phyloP scores from a whole-genome alignment of 2,797 vertebrate genomes.

The Morus bassanus region DNA sequence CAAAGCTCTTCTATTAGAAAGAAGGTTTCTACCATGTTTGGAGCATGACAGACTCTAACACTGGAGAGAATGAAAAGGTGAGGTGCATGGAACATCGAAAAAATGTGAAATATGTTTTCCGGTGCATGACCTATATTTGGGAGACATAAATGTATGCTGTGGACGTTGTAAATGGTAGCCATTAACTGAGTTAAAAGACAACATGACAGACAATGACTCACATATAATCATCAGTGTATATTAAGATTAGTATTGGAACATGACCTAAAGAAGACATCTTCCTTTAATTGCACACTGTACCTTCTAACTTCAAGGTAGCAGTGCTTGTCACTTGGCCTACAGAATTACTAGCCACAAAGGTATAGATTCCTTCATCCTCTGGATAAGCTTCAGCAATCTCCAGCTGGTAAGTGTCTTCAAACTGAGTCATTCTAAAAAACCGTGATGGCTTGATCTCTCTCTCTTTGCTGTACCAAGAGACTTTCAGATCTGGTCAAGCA shows the following conservation, averaged over 20 bases:
- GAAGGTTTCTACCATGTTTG: background rate
- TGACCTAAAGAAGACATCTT: background rate
- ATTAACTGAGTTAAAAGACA: slow-evolving; percentile 68
- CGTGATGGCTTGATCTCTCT: slow-evolving; percentile 95
- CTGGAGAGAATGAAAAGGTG: slow-evolving; percentile 1
- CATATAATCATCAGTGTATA: slow-evolving; percentile 2
- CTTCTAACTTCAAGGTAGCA: slow-evolving; percentile 86
- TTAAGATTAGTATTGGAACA: slow-evolving; percentile 31
- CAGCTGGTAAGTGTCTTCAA: slow-evolving; percentile 93
- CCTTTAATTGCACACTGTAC: slow-evolving; percentile 70
- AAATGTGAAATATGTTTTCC: background rate
- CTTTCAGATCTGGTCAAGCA: slow-evolving; percentile 84
- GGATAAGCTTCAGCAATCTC: slow-evolving; percentile 92
- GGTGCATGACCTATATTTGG: background rate
- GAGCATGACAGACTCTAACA: background rate
- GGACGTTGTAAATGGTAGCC: background rate
- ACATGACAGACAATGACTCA: slow-evolving; percentile 1
- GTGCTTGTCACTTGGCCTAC: slow-evolving; percentile 90
- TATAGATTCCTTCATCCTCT: slow-evolving; percentile 92
- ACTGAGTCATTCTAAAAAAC: slow-evolving; percentile 95
- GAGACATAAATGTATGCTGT: background rate
- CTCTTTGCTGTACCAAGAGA: slow-evolving; percentile 92
- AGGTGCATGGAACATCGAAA: background rate
- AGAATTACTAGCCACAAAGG: slow-evolving; percentile 87
- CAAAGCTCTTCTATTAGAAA: background rate